Conservation (phyloP, 2,888 invertebrate species). For the Stenolophus ochropezus region DNA sequence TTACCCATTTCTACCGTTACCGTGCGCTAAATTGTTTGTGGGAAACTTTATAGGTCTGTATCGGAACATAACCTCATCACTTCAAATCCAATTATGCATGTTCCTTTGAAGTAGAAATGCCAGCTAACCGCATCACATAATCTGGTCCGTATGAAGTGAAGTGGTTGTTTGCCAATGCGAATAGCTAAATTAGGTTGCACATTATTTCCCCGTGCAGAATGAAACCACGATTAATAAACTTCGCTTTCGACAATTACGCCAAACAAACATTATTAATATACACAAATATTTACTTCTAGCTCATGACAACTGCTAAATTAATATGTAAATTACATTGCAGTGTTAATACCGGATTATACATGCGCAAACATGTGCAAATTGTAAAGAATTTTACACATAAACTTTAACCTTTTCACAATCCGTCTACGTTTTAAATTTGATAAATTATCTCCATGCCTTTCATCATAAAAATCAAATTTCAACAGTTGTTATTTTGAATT, state of each 20-base stretch:
- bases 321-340: constrained; percentile 41
- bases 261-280: constrained; percentile 46
- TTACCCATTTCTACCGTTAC: no score
- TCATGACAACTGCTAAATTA: constrained; percentile 43
- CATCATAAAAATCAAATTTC: no score
- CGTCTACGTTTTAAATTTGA: not conserved
- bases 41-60: not conserved
- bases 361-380: not conserved
- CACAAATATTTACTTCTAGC: constrained; percentile 39
- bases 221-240: constrained; percentile 24
- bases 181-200: not conserved
- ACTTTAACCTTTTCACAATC: not conserved
- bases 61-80: not conserved
- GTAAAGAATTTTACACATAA: not conserved
- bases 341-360: not conserved
- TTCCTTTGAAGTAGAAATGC: constrained; percentile 11
- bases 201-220: not conserved
- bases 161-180: not conserved
- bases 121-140: constrained; percentile 10
- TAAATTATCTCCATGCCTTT: no score
- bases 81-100: constrained; percentile 18
- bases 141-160: constrained; percentile 1
- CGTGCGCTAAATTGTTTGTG: not conserved
- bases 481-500: no score
- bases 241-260: constrained; percentile 44